These are phyloP conservation scores for Standfussiana lucernea DNA, from an alignment of 2,888 invertebrate species.

Conservation along the genomic window DNA sequence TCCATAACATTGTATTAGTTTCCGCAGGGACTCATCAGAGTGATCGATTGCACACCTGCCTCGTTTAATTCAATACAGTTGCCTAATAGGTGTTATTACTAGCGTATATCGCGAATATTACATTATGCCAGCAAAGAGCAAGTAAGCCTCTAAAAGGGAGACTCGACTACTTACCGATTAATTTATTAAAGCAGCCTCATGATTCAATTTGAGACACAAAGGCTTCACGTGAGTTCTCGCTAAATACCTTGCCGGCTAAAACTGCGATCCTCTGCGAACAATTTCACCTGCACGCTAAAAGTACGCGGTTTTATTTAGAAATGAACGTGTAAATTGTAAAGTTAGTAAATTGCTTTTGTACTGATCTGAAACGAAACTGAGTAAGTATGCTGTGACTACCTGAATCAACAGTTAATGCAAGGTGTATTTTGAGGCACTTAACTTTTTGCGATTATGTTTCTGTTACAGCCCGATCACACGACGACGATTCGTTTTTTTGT, in stretches of 20 bases:
- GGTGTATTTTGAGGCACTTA: not conserved
- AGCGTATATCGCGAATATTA: slow-evolving; percentile 77
- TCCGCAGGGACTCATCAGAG: slow-evolving; percentile 65
- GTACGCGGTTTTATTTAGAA: slow-evolving; percentile 24
- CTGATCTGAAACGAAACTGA: slow-evolving; percentile 7
- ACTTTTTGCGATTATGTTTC: too few species aligned
- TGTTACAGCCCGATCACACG: too few species aligned
- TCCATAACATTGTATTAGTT: slow-evolving; percentile 64
- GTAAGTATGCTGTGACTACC: not conserved
- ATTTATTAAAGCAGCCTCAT: slow-evolving; percentile 81
- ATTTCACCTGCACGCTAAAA: slow-evolving; percentile 32
- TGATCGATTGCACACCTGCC: slow-evolving; percentile 77
- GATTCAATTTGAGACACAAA: slow-evolving; percentile 83
- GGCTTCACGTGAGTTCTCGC: slow-evolving; percentile 68
- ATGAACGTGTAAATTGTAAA: slow-evolving; percentile 25
- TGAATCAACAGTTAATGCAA: slow-evolving; percentile 14
- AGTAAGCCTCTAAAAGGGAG: slow-evolving; percentile 75
- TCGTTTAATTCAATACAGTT: slow-evolving; percentile 74
- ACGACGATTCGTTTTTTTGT: too few species aligned
- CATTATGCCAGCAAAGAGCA: slow-evolving; percentile 78
- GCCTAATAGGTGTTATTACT: slow-evolving; percentile 73
- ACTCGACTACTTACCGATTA: slow-evolving; percentile 80
- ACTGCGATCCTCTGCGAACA: slow-evolving; percentile 30
- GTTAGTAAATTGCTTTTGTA: slow-evolving; percentile 10
- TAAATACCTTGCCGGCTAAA: slow-evolving; percentile 41